Base-by-base conservation (phyloP, 2,797 vertebrate species). In the Sebastiscus albofasciatus region DNA sequence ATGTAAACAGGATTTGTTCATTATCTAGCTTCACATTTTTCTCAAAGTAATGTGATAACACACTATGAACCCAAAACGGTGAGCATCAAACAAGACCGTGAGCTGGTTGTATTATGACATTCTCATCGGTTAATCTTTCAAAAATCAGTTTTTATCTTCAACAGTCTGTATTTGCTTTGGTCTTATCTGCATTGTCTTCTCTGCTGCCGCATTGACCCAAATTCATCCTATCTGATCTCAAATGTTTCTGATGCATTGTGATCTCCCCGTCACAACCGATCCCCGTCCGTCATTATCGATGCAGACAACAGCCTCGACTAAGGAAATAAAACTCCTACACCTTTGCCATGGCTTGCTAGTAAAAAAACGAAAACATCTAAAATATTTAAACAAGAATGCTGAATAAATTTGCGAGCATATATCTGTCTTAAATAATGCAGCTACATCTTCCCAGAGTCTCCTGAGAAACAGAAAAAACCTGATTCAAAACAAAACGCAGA, bases 221-320 rank as follows among this genome's bases (percentile, higher is more conserved):
- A 87, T 87, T 66, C 77, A 74, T 72, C 66, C 61, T 16, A 77
- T 83, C 79, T 70, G 64, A 86, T 87, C 72, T 31, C 54, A 83
- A 59, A 71, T 67, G 71, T 65, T 88, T 85, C 22, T 71, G 78
- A 77, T 62, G 58, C 49, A 33, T 33, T 20, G 29, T 69, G 76
- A 73, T 80, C 52, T 67, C 60, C 31, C 10, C 4, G 2, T 62
- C 54, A 20, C 36, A 6, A 34, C n/a, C 54, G 16, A 67, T 77
- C 65, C 4, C 4, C 8, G 33, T 59, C 46, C 29, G 34, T 67
- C 61, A 18, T 14, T 22, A 20, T 5, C 58, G 13, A 33, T n/a
- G 58, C 36, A 55, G 71, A 77, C 33, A 61, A 67, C 55, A 60
- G 39, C 70, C 68, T 65, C 26, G 5, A n/a, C 22, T 18, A 27